Percentiles rank a stretch among this genome's conserved stretches.
phyloP scores from a whole-genome alignment of 2,113 vertebrate genomes.

The Dipodomys merriami region DNA sequence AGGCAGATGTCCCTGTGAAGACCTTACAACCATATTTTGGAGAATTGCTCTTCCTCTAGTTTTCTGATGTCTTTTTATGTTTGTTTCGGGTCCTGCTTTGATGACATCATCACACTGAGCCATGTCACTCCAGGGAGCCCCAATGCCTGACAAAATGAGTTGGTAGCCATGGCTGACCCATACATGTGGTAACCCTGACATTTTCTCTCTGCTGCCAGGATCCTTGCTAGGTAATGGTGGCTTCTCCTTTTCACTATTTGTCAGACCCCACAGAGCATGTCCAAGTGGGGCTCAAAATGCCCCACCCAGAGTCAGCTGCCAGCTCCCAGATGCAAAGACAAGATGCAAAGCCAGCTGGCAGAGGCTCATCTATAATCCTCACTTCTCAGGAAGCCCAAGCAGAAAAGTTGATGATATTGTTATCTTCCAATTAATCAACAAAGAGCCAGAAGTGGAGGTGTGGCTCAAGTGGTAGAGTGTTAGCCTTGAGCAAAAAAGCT shows the following conservation, averaged over 20 bases:
- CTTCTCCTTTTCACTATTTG: not conserved
- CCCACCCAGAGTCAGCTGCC: too few species aligned
- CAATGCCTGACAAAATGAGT: too few species aligned
- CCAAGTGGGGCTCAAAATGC: not conserved
- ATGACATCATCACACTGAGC: not conserved
- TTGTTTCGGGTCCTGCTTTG: not conserved
- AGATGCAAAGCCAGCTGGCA: too few species aligned
- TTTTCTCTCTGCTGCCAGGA: not conserved
- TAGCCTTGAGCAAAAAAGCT: too few species aligned
- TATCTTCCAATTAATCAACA: too few species aligned
- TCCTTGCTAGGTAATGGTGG: not conserved
- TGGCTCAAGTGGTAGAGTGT: too few species aligned
- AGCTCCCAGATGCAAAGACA: not conserved
- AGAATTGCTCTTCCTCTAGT: not conserved
- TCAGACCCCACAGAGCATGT: fast-evolving
- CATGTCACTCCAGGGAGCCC: not conserved
- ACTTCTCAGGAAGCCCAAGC: too few species aligned
- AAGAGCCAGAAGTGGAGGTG: too few species aligned
- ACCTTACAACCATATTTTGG: not conserved
- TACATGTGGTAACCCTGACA: too few species aligned
- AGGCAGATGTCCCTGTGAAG: too few species aligned
- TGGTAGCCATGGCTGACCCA: not conserved
- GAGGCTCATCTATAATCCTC: too few species aligned
- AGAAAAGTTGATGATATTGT: too few species aligned
- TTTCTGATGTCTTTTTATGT: not conserved